These are phyloP conservation scores for Hippopotamyrus pictus DNA, from an alignment of 2,797 vertebrate genomes.

Conservation along the genomic window DNA sequence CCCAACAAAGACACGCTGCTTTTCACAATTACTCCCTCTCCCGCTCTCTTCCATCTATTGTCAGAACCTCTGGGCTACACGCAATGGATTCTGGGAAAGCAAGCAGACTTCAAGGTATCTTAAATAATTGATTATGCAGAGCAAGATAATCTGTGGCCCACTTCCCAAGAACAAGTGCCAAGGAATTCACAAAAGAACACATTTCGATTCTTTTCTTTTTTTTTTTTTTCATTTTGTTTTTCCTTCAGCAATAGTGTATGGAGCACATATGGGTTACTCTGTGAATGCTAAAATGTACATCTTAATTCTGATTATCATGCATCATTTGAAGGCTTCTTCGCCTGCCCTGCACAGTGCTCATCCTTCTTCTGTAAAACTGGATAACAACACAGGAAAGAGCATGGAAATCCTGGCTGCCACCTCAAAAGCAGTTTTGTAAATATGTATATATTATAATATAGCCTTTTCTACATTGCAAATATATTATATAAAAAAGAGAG, in stretches of 20 bases:
- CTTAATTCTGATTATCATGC: conserved; percentile 1
- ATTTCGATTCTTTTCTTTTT: neutral
- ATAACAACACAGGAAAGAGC: neutral
- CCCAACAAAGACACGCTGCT: neutral
- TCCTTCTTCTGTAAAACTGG: neutral
- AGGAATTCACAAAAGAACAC: conserved; percentile 21
- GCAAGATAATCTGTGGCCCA: conserved; percentile 20
- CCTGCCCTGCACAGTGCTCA: neutral
- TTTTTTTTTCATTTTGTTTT: neutral
- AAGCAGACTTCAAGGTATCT: conserved; percentile 21
- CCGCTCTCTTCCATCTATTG: neutral
- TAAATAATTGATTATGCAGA: conserved; percentile 32
- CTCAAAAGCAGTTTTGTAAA: neutral
- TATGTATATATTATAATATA: neutral
- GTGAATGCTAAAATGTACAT: neutral
- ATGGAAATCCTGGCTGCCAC: neutral
- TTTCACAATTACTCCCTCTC: neutral
- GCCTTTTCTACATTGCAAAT: neutral
- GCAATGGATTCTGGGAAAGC: conserved; percentile 29
- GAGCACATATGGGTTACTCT: neutral
- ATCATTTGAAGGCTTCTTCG: neutral
- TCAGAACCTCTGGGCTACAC: conserved; percentile 12
- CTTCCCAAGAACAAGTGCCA: conserved; percentile 18
- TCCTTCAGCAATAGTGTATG: neutral
- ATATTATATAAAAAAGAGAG: neutral